A percentile compares a stretch with the other conserved stretches of the same genome.
phyloP scores from a whole-genome alignment of 1,140 invertebrate genomes.

The Lamellibrachia luymesi region DNA sequence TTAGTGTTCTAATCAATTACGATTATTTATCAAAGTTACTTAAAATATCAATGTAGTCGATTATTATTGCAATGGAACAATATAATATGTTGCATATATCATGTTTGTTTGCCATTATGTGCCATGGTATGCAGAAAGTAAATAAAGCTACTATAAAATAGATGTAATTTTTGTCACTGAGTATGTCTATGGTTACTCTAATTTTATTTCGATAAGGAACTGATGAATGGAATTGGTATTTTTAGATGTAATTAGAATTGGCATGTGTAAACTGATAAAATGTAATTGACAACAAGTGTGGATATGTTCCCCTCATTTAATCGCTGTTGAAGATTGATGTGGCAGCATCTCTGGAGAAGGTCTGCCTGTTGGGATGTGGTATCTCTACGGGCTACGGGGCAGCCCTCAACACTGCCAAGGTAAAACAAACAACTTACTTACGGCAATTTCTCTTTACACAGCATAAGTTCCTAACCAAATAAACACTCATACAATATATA shows the following conservation, averaged over 20 bases:
- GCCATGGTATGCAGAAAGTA: no score
- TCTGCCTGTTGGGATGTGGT: slow-evolving; percentile 94
- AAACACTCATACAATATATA: background rate
- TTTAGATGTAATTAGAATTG: no score
- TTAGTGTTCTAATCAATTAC: background rate
- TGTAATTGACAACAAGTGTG: background rate
- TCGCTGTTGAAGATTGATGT: slow-evolving; percentile 60
- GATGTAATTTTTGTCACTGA: no score
- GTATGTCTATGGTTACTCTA: no score
- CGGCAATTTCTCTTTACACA: background rate
- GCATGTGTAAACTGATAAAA: background rate
- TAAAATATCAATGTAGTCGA: background rate
- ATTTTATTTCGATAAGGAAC: no score
- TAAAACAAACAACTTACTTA: slow-evolving; percentile 28
- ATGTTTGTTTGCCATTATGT: slow-evolving; percentile 93
- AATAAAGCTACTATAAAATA: no score
- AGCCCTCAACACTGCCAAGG: slow-evolving; percentile 55
- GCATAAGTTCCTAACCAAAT: background rate
- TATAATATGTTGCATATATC: slow-evolving; percentile 62
- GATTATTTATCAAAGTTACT: background rate
- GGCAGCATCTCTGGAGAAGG: slow-evolving; percentile 80
- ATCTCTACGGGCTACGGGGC: slow-evolving; percentile 68
- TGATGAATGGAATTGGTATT: no score
- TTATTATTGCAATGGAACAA: slow-evolving; percentile 60
- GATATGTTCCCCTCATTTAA: background rate